A percentile compares a stretch with the other conserved stretches of the same genome.
Conservation (phyloP, 2,888 invertebrate genomes). For the Phanerotoma sp. region DNA sequence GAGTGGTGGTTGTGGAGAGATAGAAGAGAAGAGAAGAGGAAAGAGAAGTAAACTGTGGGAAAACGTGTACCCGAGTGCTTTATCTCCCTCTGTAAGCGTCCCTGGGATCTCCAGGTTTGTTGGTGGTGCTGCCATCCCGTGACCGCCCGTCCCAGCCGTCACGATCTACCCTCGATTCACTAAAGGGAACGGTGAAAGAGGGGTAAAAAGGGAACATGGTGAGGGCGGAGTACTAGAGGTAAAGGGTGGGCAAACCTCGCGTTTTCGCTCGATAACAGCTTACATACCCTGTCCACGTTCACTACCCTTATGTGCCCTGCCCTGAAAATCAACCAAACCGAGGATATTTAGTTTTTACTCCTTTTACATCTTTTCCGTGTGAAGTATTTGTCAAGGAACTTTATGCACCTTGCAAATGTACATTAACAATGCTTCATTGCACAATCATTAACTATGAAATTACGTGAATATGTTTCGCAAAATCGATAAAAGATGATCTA, state of each 20-base stretch:
- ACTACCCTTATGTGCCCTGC: conserved; percentile 30
- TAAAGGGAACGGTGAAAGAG: conserved; percentile 35
- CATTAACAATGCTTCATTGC: too few species aligned
- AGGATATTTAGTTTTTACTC: conserved; percentile 28
- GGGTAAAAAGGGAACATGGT: conserved; percentile 43
- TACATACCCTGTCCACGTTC: conserved; percentile 51
- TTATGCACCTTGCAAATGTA: too few species aligned
- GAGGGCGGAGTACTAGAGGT: conserved; percentile 29
- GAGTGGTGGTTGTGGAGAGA: conserved; percentile 43
- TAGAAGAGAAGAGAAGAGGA: conserved; percentile 15
- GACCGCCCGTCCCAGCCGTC: conserved; percentile 36
- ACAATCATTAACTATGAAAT: too few species aligned
- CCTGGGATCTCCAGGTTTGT: not conserved
- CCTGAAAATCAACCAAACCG: conserved; percentile 16
- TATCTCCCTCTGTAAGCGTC: conserved; percentile 19
- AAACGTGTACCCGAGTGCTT: conserved; percentile 46
- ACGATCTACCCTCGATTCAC: conserved; percentile 13
- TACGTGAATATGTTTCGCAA: too few species aligned
- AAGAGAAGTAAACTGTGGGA: conserved; percentile 45
- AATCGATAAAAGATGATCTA: too few species aligned
- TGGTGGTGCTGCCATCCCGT: conserved; percentile 25
- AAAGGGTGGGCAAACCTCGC: conserved; percentile 44
- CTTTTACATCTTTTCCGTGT: conserved; percentile 3
- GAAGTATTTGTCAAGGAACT: too few species aligned
- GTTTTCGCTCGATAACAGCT: conserved; percentile 57